Conservation (phyloP, 2,888 invertebrate species). For the Apoderus coryli region DNA sequence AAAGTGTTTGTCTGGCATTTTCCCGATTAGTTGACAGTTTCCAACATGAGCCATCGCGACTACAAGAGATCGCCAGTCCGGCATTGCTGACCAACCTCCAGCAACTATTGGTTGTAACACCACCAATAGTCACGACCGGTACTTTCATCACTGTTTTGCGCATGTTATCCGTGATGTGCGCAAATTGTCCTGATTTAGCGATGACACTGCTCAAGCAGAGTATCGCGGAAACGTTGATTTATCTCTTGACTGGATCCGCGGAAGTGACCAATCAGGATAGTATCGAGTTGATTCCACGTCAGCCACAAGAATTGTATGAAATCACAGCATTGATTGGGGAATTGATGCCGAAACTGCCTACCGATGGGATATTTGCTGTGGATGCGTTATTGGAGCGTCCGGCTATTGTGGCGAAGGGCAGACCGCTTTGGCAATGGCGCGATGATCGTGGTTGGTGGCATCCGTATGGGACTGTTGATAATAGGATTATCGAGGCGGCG, state of each 20-base stretch:
- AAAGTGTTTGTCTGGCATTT: constrained; percentile 92
- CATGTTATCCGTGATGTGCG: constrained; percentile 93
- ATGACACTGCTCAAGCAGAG: constrained; percentile 84
- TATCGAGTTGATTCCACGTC: constrained; percentile 68
- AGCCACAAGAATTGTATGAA: constrained; percentile 92
- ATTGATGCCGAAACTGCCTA: constrained; percentile 89
- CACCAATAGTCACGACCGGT: constrained; percentile 85
- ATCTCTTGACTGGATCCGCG: constrained; percentile 83
- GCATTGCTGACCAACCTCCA: constrained; percentile 85
- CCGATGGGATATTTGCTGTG: constrained; percentile 89
- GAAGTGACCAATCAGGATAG: constrained; percentile 38
- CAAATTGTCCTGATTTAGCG: constrained; percentile 87
- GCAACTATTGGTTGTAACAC: constrained; percentile 84
- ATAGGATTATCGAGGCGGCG: constrained; percentile 88
- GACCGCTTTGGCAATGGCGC: constrained; percentile 93
- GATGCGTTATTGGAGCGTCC: constrained; percentile 75
- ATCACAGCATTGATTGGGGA: constrained; percentile 95
- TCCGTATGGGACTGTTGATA: constrained; percentile 85
- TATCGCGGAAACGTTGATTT: constrained; percentile 89
- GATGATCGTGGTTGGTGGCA: constrained; percentile 89
- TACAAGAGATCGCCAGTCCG: constrained; percentile 88
- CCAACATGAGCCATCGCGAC: constrained; percentile 75
- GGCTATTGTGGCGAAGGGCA: constrained; percentile 49
- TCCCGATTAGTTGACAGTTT: constrained; percentile 93
- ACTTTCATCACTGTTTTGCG: constrained; percentile 94